phyloP scores from a whole-genome alignment of 2,797 vertebrate genomes.

The Gallinago stenura region DNA sequence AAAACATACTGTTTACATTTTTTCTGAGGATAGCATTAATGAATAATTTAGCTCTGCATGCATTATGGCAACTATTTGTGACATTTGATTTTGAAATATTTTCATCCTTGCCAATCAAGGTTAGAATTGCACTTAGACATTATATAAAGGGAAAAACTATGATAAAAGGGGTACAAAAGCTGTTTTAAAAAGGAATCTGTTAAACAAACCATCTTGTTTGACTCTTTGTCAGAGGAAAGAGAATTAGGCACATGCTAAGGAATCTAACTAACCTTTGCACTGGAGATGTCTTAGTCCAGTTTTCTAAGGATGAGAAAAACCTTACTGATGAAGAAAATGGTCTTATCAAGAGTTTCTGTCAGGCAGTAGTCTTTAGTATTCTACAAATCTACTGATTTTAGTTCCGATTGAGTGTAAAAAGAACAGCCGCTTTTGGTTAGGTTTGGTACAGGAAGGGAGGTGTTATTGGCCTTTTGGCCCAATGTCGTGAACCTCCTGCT shows the following conservation, averaged over 20 bases:
- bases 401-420: neutral
- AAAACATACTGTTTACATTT: conserved; percentile 3
- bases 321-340: neutral
- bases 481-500: neutral
- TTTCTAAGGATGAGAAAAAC: neutral
- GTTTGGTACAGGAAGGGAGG: neutral
- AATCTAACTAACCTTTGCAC: neutral
- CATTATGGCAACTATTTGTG: neutral
- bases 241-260: neutral
- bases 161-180: neutral
- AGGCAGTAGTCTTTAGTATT: neutral
- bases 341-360: neutral
- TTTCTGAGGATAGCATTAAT: conserved; percentile 4
- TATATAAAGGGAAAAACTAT: neutral
- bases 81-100: conserved; percentile 35
- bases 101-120: neutral
- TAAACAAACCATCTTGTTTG: neutral
- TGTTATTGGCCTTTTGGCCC: neutral
- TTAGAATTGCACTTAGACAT: neutral
- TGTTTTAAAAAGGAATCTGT: neutral
- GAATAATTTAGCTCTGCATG: conserved; percentile 37
- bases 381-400: neutral
- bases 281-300: neutral
- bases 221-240: neutral
- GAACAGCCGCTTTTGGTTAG: neutral